These are phyloP conservation scores for Porphyrio hochstetteri DNA, from an alignment of 2,113 vertebrate genomes.

Conservation along the genomic window DNA sequence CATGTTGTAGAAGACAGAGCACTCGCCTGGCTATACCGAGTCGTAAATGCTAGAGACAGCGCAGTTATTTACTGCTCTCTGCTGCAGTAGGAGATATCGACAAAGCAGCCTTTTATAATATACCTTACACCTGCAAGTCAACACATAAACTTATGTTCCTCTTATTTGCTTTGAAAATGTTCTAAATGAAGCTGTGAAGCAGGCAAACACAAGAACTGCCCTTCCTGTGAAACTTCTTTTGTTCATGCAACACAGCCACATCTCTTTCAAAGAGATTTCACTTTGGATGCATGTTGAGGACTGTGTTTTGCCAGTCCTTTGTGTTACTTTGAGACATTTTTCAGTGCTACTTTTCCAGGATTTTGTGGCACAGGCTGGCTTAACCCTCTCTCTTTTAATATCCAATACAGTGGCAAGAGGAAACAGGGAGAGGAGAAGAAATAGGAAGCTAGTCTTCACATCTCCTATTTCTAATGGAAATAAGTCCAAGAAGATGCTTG, in stretches of 20 bases:
- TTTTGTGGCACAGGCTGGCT: not conserved
- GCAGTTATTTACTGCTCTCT: not conserved
- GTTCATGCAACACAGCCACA: not conserved
- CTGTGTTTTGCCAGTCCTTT: not conserved
- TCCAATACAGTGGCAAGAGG: not conserved
- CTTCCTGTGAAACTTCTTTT: not conserved
- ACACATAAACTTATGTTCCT: not conserved
- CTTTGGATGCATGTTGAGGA: not conserved
- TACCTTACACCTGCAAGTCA: not conserved
- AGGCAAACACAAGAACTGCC: not conserved
- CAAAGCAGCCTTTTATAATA: not conserved
- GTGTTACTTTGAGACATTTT: not conserved
- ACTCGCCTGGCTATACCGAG: not conserved
- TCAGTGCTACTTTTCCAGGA: not conserved
- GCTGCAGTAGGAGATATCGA: not conserved
- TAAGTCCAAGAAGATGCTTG: not conserved
- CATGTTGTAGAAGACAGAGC: not conserved
- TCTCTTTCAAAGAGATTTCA: not conserved
- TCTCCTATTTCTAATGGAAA: conserved; percentile 16
- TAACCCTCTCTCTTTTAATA: not conserved
- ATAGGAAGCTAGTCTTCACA: not conserved
- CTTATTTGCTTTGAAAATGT: not conserved
- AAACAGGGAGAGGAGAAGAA: not conserved
- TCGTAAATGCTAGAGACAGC: not conserved
- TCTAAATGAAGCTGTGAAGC: not conserved